phyloP scores from a whole-genome alignment of 1,140 invertebrate species.

The Oedothorax gibbosus region DNA sequence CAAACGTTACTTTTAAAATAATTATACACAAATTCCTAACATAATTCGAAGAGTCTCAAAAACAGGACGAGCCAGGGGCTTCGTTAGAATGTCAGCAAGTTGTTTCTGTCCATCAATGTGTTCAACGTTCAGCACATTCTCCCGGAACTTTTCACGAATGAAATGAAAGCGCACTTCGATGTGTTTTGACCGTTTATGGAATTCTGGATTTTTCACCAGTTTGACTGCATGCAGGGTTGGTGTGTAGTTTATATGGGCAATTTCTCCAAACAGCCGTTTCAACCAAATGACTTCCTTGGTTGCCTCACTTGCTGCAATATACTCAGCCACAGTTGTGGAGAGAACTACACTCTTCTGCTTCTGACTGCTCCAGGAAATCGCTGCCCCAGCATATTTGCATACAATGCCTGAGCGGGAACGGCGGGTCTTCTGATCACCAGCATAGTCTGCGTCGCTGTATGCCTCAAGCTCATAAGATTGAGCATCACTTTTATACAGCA shows the following conservation, averaged over 20 bases:
- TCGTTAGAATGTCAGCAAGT: slow-evolving; percentile 61
- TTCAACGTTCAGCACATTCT: slow-evolving; percentile 4
- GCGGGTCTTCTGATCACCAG: slow-evolving; percentile 31
- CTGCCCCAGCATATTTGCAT: neutral
- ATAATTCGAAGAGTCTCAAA: slow-evolving; percentile 1
- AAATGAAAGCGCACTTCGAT: slow-evolving; percentile 63
- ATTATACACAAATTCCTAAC: slow-evolving; percentile 9
- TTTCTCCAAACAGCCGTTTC: slow-evolving; percentile 42
- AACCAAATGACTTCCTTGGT: slow-evolving; percentile 61
- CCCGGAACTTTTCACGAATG: slow-evolving; percentile 65
- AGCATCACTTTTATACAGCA: slow-evolving; percentile 16
- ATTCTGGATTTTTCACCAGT: slow-evolving; percentile 48
- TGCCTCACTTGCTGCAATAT: slow-evolving; percentile 46
- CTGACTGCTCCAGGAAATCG: slow-evolving; percentile 36
- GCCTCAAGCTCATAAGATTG: neutral
- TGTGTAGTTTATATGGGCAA: neutral
- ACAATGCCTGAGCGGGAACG: slow-evolving; percentile 44
- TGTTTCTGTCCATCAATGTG: slow-evolving; percentile 18
- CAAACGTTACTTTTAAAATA: too few species aligned
- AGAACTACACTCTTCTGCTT: slow-evolving; percentile 27
- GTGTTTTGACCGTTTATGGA: slow-evolving; percentile 48
- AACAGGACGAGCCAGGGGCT: slow-evolving; percentile 21
- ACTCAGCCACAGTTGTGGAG: slow-evolving; percentile 55
- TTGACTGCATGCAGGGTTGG: slow-evolving; percentile 47
- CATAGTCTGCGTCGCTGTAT: slow-evolving; percentile 65